These are phyloP conservation scores for Scomber scombrus DNA, from an alignment of 2,113 vertebrate genomes.

Conservation along the genomic window DNA sequence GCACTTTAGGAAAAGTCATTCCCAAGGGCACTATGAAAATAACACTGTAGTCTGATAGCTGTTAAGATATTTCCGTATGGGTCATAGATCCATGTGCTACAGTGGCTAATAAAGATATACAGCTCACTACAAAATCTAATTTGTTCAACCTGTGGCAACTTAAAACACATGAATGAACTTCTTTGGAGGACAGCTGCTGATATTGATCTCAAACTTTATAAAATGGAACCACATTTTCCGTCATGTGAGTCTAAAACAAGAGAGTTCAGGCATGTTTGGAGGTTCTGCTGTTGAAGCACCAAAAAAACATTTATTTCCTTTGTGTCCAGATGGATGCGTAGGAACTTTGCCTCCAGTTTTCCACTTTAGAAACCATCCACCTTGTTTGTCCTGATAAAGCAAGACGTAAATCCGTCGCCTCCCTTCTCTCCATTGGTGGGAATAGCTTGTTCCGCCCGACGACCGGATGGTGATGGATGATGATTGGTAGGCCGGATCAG, in stretches of 20 bases:
- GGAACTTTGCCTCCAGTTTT: conserved; percentile 41
- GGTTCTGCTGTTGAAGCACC: not conserved
- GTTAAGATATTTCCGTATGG: no score
- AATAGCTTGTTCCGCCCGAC: conserved; percentile 61
- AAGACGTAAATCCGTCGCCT: conserved; percentile 53
- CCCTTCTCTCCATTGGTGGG: conserved; percentile 69
- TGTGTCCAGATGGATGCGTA: conserved; percentile 33
- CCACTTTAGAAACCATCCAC: conserved; percentile 48
- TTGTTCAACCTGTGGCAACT: no score
- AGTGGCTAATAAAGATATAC: not conserved
- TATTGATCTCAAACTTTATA: not conserved
- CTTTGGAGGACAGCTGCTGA: not conserved
- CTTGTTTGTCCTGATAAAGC: conserved; percentile 62
- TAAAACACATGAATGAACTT: no score
- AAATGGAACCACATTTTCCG: not conserved
- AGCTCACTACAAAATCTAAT: not conserved
- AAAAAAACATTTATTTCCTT: not conserved
- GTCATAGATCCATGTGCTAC: no score
- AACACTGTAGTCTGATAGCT: no score
- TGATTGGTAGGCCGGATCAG: conserved; percentile 81
- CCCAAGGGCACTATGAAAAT: no score
- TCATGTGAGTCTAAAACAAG: not conserved
- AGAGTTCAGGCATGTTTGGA: not conserved
- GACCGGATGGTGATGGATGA: conserved; percentile 80
- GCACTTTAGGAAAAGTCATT: no score